Percentiles rank a stretch among this genome's conserved stretches.
phyloP scores from a whole-genome alignment of 2,113 vertebrate species.

The Sylvia atricapilla region DNA sequence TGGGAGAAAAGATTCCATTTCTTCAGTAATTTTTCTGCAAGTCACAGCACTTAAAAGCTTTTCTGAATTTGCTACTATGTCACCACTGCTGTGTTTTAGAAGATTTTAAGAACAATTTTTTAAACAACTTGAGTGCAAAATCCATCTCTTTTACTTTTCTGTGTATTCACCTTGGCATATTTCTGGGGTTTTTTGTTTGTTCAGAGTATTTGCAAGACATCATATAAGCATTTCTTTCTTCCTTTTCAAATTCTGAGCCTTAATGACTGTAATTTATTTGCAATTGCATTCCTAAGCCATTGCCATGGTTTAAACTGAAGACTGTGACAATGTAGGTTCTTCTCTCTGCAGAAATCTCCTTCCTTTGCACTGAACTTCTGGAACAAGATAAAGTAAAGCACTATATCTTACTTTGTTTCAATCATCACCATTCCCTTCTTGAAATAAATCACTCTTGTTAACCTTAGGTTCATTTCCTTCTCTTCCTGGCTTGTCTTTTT shows the following conservation, averaged over 20 bases:
- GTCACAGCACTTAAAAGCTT: not conserved
- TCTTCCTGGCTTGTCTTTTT: not conserved
- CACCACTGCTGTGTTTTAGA: not conserved
- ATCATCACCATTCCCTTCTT: not conserved
- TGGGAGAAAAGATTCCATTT: not conserved
- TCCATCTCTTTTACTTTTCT: not conserved
- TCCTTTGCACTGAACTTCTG: not conserved
- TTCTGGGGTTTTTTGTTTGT: not conserved
- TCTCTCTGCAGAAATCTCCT: not conserved
- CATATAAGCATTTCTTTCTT: not conserved
- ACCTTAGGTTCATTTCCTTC: not conserved
- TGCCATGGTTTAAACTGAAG: not conserved
- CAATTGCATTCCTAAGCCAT: not conserved
- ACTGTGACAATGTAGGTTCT: not conserved
- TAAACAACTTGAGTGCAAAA: not conserved
- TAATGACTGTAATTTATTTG: not conserved
- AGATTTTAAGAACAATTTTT: not conserved
- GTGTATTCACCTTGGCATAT: not conserved
- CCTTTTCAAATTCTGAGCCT: not conserved
- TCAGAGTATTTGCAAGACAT: not conserved
- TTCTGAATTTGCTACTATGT: not conserved
- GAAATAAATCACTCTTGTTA: not conserved
- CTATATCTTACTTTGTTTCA: not conserved
- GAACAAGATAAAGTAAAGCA: not conserved
- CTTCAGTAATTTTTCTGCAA: not conserved